A percentile compares a stretch with the other conserved stretches of the same genome.
Conservation (phyloP, 2,113 vertebrate genomes). For the Canis aureus region DNA sequence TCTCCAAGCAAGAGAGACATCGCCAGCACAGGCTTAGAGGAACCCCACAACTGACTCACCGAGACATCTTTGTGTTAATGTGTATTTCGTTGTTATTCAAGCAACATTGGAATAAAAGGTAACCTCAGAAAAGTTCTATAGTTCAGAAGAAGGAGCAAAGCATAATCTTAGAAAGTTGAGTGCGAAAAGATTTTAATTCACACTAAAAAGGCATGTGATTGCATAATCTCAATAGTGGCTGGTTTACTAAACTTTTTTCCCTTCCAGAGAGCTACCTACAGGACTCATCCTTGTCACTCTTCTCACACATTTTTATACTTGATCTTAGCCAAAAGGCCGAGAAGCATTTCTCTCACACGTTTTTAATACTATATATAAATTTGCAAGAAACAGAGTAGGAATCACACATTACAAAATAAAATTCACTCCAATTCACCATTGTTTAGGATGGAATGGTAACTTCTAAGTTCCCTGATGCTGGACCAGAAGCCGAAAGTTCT, state of each 20-base stretch:
- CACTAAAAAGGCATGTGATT: neutral
- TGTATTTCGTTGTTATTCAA: constrained; percentile 23
- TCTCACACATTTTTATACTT: neutral
- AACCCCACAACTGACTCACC: constrained; percentile 41
- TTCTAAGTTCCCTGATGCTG: neutral
- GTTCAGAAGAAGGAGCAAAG: neutral
- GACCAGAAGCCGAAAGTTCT: neutral
- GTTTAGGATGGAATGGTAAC: neutral
- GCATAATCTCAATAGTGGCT: neutral
- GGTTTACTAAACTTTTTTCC: neutral
- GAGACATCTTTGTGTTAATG: neutral
- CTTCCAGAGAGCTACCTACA: neutral
- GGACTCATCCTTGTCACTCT: neutral
- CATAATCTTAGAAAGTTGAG: neutral
- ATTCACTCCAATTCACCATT: neutral
- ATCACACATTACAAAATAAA: constrained; percentile 33
- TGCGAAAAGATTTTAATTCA: constrained; percentile 19
- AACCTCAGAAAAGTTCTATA: neutral
- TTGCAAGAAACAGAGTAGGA: constrained; percentile 18
- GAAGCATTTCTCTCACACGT: neutral
- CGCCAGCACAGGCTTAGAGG: neutral
- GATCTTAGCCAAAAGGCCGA: too few relatives aligned
- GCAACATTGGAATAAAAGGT: constrained; percentile 60
- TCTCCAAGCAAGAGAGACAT: neutral
- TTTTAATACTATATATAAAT: constrained; percentile 24